Percentiles rank a stretch among this genome's conserved stretches.
Evolutionary conservation across 2,888 invertebrate species (phyloP).

Genomic region (Drosophila quinaria): DNA sequence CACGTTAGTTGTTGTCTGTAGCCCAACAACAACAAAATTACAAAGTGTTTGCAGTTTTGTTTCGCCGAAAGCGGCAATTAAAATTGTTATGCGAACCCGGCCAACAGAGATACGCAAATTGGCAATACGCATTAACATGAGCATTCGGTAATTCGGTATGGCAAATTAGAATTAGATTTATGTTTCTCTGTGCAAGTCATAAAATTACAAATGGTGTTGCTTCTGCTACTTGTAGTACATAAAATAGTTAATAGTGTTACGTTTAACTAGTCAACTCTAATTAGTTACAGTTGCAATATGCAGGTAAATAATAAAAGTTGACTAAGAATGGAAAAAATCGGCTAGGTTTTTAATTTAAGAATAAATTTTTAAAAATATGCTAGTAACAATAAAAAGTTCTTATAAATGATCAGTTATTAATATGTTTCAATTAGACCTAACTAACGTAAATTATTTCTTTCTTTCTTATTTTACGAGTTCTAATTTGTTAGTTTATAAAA

Average conservation of each 20-base stretch:
- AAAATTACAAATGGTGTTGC: not conserved
- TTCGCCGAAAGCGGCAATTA: slow-evolving; percentile 41
- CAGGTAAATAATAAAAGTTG: not conserved
- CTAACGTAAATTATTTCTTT: too few species aligned
- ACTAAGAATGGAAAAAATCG: not conserved
- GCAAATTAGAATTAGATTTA: slow-evolving; percentile 27
- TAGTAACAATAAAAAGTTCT: not conserved
- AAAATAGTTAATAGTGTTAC: slow-evolving; percentile 7
- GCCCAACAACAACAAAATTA: slow-evolving; percentile 25
- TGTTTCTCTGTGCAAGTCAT: slow-evolving; percentile 5
- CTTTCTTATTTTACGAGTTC: not conserved
- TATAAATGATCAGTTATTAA: not conserved
- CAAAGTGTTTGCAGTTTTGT: slow-evolving; percentile 42
- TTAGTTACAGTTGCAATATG: slow-evolving; percentile 29
- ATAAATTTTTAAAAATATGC: not conserved
- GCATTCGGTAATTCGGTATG: slow-evolving; percentile 1
- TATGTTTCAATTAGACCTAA: too few species aligned
- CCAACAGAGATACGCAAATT: slow-evolving; percentile 32
- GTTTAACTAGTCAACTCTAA: slow-evolving; percentile 31
- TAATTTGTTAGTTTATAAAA: not conserved
- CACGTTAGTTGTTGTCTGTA: slow-evolving; percentile 28
- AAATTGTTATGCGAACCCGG: slow-evolving; percentile 28
- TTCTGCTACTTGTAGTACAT: slow-evolving; percentile 14
- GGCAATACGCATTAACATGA: slow-evolving; percentile 33
- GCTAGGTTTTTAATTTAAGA: not conserved